phyloP scores from a whole-genome alignment of 2,888 invertebrate genomes.

The Synanthedon andrenaeformis region DNA sequence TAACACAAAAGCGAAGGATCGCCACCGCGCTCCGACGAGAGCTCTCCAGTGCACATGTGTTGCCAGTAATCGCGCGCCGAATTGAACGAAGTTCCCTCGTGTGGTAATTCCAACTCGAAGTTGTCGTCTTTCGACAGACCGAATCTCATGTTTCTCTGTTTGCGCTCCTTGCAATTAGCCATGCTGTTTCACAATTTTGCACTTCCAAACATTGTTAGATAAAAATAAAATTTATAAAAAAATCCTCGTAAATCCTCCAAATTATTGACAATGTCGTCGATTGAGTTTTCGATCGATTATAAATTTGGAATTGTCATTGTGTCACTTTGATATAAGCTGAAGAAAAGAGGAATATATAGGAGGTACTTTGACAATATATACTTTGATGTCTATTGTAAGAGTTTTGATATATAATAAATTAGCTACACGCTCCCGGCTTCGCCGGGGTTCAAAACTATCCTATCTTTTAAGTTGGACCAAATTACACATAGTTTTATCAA shows the following conservation, averaged over 20 bases:
- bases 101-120: constrained; percentile 17
- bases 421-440: no score
- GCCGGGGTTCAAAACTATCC: no score
- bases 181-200: constrained; percentile 13
- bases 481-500: no score
- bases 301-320: background rate
- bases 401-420: no score
- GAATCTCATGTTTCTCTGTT: constrained; percentile 45
- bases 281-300: background rate
- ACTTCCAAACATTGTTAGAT: constrained; percentile 4
- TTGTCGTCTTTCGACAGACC: constrained; percentile 50
- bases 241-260: background rate
- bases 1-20: constrained; percentile 24
- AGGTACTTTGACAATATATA: no score
- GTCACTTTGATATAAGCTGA: background rate
- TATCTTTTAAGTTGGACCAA: no score
- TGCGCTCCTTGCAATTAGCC: constrained; percentile 32
- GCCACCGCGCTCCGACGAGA: constrained; percentile 14
- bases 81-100: constrained; percentile 34
- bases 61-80: constrained; percentile 53
- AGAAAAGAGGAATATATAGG: no score
- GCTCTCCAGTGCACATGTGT: constrained; percentile 22
- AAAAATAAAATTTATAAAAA: constrained; percentile 8
- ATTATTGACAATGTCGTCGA: background rate
- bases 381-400: no score